These are phyloP conservation scores for Xenotilapia longispinis DNA, from an alignment of 2,113 vertebrate species.

Conservation along the genomic window DNA sequence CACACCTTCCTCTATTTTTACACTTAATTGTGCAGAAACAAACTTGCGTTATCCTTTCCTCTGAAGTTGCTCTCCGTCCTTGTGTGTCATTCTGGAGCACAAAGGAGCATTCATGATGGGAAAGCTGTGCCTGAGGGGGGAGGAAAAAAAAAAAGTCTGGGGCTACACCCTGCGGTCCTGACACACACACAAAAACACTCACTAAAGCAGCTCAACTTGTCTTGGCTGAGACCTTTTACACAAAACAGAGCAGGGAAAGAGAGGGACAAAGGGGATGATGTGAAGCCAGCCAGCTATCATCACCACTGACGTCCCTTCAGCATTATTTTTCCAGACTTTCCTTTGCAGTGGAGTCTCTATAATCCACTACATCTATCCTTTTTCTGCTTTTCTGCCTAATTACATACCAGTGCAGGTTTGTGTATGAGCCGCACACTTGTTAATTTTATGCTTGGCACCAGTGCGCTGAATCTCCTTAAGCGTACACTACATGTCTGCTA, in stretches of 20 bases:
- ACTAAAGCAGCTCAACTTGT: constrained; percentile 37
- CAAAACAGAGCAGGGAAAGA: constrained; percentile 21
- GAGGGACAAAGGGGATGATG: constrained; percentile 18
- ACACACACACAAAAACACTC: background rate
- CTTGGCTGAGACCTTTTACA: constrained; percentile 29
- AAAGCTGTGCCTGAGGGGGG: constrained; percentile 22
- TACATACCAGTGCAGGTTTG: background rate
- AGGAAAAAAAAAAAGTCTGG: constrained; percentile 25
- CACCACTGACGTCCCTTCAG: background rate
- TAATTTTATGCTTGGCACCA: constrained; percentile 16
- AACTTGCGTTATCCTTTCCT: constrained; percentile 2
- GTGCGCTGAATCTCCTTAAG: constrained; percentile 1
- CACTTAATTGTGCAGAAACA: constrained; percentile 4
- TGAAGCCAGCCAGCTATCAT: constrained; percentile 7
- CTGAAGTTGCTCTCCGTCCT: constrained; percentile 13
- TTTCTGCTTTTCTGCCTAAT: background rate
- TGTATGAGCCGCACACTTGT: background rate
- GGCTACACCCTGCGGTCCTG: constrained; percentile 45
- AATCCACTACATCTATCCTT: background rate
- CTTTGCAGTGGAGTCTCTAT: background rate
- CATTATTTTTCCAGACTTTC: background rate
- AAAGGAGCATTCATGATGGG: constrained; percentile 54
- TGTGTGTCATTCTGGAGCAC: constrained; percentile 35
- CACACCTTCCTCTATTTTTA: constrained; percentile 34
- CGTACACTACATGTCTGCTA: background rate